A percentile compares a stretch with the other conserved stretches of the same genome.
phyloP scores from a whole-genome alignment of 2,797 vertebrate species.

The Australoheros facetus region DNA sequence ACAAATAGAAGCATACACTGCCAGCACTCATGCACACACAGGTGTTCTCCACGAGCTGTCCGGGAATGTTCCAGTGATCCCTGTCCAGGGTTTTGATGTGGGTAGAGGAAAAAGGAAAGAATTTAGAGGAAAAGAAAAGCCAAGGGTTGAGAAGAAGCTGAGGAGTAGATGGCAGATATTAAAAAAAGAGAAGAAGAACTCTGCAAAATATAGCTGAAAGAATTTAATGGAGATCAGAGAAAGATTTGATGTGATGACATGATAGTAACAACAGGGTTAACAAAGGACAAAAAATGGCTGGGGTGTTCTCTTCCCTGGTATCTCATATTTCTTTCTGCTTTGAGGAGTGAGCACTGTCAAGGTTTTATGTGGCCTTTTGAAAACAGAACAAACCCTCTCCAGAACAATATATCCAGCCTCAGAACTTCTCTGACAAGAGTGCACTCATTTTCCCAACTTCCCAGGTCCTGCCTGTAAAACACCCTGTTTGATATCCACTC shows the following conservation, averaged over 20 bases:
- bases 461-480: constrained; percentile 68
- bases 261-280: constrained; percentile 54
- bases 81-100: constrained; percentile 81
- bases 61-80: constrained; percentile 77
- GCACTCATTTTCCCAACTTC: constrained; percentile 67
- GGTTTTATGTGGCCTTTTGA: constrained; percentile 79
- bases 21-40: constrained; percentile 70
- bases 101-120: constrained; percentile 65
- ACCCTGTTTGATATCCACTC: constrained; percentile 74
- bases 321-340: constrained; percentile 77
- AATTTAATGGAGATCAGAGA: constrained; percentile 45
- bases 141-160: constrained; percentile 59
- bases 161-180: constrained; percentile 45
- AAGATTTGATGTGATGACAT: constrained; percentile 37
- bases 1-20: constrained; percentile 72
- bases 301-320: constrained; percentile 66
- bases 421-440: constrained; percentile 66
- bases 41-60: constrained; percentile 71
- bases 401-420: constrained; percentile 75
- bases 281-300: constrained; percentile 56
- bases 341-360: constrained; percentile 68
- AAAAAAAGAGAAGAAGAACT: constrained; percentile 28
- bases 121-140: constrained; percentile 65
- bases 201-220: constrained; percentile 39
- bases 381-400: constrained; percentile 74